Percentiles rank a stretch among this genome's conserved stretches.
Conservation (phyloP, 2,888 invertebrate genomes). For the Troides oblongomaculatus region DNA sequence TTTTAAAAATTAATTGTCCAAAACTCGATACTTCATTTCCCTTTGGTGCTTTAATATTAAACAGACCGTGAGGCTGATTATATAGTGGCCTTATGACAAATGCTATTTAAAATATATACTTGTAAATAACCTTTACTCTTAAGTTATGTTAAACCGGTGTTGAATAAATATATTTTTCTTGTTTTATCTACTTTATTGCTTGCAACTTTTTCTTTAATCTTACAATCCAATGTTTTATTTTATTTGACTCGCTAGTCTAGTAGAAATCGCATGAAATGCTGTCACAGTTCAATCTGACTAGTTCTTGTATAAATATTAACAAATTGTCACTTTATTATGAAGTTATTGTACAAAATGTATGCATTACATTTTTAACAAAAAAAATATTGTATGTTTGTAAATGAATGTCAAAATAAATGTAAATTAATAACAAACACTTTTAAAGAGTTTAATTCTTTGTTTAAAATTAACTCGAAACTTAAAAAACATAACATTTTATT, state of each 20-base stretch:
- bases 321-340: conserved; percentile 54
- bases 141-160: conserved; percentile 52
- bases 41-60: conserved; percentile 26
- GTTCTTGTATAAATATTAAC: conserved; percentile 61
- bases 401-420: conserved; percentile 74
- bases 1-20: not conserved
- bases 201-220: conserved; percentile 43
- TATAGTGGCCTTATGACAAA: conserved; percentile 61
- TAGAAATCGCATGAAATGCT: conserved; percentile 72
- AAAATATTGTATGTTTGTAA: conserved; percentile 64
- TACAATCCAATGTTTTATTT: conserved; percentile 51
- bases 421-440: conserved; percentile 54
- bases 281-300: conserved; percentile 45
- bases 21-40: conserved; percentile 6
- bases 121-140: conserved; percentile 65
- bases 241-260: conserved; percentile 64
- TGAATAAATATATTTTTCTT: conserved; percentile 35
- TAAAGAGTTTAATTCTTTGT: not conserved
- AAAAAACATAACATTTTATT: not conserved
- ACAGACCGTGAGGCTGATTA: conserved; percentile 28
- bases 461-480: not conserved
- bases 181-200: conserved; percentile 29
- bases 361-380: conserved; percentile 56
- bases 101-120: conserved; percentile 48
- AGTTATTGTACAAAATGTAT: conserved; percentile 73